Percentiles rank a stretch among this genome's conserved stretches.
Evolutionary conservation across 2,888 invertebrate genomes (phyloP).

Genomic region (Dicycla oo): DNA sequence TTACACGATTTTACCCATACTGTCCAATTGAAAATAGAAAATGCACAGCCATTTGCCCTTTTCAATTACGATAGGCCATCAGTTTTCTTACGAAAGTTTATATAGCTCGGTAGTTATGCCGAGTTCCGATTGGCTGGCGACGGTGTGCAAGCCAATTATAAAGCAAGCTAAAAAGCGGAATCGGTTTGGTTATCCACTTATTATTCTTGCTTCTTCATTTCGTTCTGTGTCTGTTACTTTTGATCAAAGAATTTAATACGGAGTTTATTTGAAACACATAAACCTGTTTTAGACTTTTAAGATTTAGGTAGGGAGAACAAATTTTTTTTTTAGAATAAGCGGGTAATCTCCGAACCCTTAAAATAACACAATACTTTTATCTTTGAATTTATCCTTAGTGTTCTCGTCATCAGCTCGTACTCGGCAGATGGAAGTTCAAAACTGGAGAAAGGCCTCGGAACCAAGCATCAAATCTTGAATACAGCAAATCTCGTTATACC

Average conservation of each 20-base stretch:
- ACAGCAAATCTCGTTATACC: no score
- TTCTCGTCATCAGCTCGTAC: no score
- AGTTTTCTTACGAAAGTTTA: constrained; percentile 3
- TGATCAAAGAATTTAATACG: not conserved
- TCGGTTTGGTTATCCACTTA: not conserved
- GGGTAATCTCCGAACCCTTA: no score
- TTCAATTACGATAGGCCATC: constrained; percentile 31
- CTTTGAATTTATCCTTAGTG: no score
- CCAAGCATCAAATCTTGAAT: no score
- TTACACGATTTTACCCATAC: not conserved
- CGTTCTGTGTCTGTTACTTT: not conserved
- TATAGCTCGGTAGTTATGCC: not conserved
- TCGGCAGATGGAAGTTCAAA: no score
- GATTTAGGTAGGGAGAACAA: no score
- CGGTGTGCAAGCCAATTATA: constrained; percentile 27
- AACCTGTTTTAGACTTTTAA: not conserved
- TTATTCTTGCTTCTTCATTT: not conserved
- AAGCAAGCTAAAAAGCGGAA: constrained; percentile 7
- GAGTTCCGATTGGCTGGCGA: constrained; percentile 33
- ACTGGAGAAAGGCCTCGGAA: no score
- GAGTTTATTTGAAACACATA: not conserved
- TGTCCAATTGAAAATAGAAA: not conserved
- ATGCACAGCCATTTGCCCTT: not conserved
- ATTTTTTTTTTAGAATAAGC: no score
- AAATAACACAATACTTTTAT: no score